phyloP scores from a whole-genome alignment of 2,888 invertebrate species.

The Drosophila anomelani region DNA sequence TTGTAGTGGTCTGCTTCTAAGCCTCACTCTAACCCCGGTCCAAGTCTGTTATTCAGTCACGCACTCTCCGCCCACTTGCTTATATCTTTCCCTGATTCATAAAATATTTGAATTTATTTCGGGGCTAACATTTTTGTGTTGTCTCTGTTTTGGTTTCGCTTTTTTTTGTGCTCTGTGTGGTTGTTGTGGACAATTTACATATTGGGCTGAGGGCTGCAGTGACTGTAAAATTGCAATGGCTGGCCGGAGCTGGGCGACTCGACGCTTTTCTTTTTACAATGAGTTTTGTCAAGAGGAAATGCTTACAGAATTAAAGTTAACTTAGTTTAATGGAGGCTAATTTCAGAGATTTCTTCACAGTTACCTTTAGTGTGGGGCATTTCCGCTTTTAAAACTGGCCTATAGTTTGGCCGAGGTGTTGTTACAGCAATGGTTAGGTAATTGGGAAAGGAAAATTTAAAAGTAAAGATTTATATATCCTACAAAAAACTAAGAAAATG shows the following conservation, averaged over 20 bases:
- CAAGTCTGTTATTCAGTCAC: conserved; percentile 54
- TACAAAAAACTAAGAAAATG: not conserved
- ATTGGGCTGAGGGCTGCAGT: conserved; percentile 37
- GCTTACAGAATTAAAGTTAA: conserved; percentile 26
- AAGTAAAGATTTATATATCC: not conserved
- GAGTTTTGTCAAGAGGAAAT: conserved; percentile 30
- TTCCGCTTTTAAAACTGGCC: conserved; percentile 12
- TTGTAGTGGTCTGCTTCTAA: conserved; percentile 14
- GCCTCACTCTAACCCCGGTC: conserved; percentile 8
- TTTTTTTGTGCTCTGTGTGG: conserved; percentile 1
- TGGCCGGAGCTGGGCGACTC: conserved; percentile 16
- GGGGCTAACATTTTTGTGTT: conserved; percentile 36
- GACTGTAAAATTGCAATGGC: conserved; percentile 27
- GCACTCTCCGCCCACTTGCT: conserved; percentile 32
- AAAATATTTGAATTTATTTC: conserved; percentile 70
- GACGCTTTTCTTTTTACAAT: conserved; percentile 18
- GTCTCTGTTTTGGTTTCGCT: conserved; percentile 43
- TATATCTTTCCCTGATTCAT: conserved; percentile 67
- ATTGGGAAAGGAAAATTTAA: not conserved
- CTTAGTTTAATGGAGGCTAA: conserved; percentile 33
- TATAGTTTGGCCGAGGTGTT: not conserved
- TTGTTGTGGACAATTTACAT: conserved; percentile 32
- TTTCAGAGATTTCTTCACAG: conserved; percentile 21
- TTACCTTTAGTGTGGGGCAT: conserved; percentile 13
- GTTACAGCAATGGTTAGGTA: not conserved